A percentile compares a stretch with the other conserved stretches of the same genome.
phyloP scores from a whole-genome alignment of 2,888 invertebrate genomes.

The Anoplius nigerrimus region DNA sequence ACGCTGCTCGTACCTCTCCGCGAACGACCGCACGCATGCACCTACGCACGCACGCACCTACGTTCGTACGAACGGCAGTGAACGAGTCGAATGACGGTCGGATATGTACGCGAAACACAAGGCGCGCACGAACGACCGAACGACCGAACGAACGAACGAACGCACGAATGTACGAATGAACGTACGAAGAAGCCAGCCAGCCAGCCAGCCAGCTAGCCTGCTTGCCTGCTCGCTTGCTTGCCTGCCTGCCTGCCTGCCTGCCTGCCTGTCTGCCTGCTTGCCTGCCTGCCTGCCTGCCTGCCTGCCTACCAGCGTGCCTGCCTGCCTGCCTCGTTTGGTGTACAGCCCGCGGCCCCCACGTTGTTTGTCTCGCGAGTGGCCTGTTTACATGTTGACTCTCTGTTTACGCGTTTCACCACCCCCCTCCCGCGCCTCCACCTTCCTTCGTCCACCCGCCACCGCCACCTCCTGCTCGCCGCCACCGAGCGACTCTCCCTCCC shows the following conservation, averaged over 20 bases:
- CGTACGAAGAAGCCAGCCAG: slow-evolving; percentile 25
- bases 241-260: slow-evolving; percentile 23
- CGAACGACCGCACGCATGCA: neutral
- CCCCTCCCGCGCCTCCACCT: slow-evolving; percentile 25
- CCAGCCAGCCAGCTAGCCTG: slow-evolving; percentile 20
- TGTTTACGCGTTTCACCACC: slow-evolving; percentile 73
- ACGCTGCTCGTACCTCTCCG: no score
- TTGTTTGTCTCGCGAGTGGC: slow-evolving; percentile 76
- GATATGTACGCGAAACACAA: slow-evolving; percentile 18
- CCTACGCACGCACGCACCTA: slow-evolving; percentile 1
- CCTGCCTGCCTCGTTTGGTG: slow-evolving; percentile 63
- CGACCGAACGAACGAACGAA: slow-evolving; percentile 42
- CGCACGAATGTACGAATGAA: slow-evolving; percentile 42
- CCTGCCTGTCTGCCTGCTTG: slow-evolving; percentile 32
- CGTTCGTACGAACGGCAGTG: neutral
- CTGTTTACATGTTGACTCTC: slow-evolving; percentile 76
- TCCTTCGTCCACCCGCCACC: slow-evolving; percentile 36
- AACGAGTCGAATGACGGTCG: slow-evolving; percentile 21
- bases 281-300: slow-evolving; percentile 35
- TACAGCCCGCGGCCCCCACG: slow-evolving; percentile 73
- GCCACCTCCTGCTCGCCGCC: slow-evolving; percentile 14
- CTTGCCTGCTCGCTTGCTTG: slow-evolving; percentile 22
- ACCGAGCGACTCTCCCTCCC: slow-evolving; percentile 31
- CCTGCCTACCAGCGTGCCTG: slow-evolving; percentile 25
- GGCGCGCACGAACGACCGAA: slow-evolving; percentile 21